Percentiles rank a stretch among this genome's conserved stretches.
These are phyloP conservation scores for Didymodactylos carnosus DNA, from an alignment of 2,888 invertebrate species.

Conservation along the genomic window DNA sequence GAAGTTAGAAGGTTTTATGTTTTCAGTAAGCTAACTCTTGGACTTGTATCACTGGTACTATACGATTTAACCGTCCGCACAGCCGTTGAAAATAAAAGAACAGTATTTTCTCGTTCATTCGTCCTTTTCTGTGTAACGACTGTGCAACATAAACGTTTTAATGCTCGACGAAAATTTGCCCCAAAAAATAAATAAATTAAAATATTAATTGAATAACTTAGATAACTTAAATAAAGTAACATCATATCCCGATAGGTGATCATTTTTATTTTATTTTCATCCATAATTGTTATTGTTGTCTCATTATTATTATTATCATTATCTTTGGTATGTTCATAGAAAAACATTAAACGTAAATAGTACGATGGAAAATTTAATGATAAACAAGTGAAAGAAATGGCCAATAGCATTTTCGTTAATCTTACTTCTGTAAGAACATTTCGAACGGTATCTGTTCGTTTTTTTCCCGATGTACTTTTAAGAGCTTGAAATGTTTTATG, in stretches of 20 bases:
- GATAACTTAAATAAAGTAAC: neutral
- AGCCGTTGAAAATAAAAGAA: too few relatives aligned
- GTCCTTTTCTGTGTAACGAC: too few relatives aligned
- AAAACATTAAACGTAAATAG: neutral
- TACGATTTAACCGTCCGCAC: too few relatives aligned
- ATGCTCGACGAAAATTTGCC: neutral
- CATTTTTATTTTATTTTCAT: too few relatives aligned
- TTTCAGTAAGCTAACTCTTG: too few relatives aligned
- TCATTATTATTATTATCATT: neutral
- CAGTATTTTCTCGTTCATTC: too few relatives aligned
- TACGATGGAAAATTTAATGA: neutral
- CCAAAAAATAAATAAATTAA: neutral
- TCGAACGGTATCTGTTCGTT: too few relatives aligned
- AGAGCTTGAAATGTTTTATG: too few relatives aligned
- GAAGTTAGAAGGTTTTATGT: too few relatives aligned
- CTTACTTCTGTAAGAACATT: neutral
- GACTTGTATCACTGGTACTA: too few relatives aligned
- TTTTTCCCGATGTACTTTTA: too few relatives aligned
- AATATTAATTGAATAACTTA: neutral
- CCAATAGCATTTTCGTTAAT: neutral
- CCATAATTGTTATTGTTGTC: neutral
- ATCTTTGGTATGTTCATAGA: neutral
- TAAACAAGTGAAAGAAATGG: neutral
- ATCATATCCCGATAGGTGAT: neutral
- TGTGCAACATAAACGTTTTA: too few relatives aligned